A percentile compares a stretch with the other conserved stretches of the same genome.
Conservation (phyloP, 2,797 vertebrate genomes). For the Pseudomugil gertrudae region DNA sequence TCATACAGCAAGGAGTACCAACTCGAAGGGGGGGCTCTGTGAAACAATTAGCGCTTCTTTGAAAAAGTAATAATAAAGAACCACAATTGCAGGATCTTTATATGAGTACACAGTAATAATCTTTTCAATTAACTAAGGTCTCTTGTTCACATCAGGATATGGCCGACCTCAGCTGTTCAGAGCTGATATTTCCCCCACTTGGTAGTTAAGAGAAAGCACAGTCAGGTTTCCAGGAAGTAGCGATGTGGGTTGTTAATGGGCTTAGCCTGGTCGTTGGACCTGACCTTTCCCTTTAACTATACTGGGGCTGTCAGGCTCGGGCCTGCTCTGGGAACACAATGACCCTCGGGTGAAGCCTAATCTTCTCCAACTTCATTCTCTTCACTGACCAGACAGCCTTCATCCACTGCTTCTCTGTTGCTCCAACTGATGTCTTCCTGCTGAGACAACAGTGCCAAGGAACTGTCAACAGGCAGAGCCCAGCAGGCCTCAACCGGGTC, state of each 20-base stretch:
- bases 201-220: conserved; percentile 75
- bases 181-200: conserved; percentile 56
- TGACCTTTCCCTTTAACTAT: conserved; percentile 93
- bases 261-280: conserved; percentile 89
- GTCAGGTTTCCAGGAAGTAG: conserved; percentile 77
- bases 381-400: conserved; percentile 79
- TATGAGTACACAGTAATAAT: conserved; percentile 61
- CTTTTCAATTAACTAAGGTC: conserved; percentile 71
- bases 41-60: conserved; percentile 62
- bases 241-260: conserved; percentile 77
- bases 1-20: conserved; percentile 21
- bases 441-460: conserved; percentile 94
- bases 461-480: conserved; percentile 90
- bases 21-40: conserved; percentile 47
- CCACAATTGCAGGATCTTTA: conserved; percentile 55
- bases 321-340: conserved; percentile 90
- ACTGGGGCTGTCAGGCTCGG: conserved; percentile 81
- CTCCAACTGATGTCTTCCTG: conserved; percentile 96
- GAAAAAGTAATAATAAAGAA: conserved; percentile 50
- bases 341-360: conserved; percentile 94
- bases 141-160: conserved; percentile 70
- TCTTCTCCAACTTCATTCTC: conserved; percentile 90
- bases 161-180: conserved; percentile 71
- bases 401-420: conserved; percentile 87
- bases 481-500: conserved; percentile 79